These are phyloP conservation scores for Antheraea mylitta DNA, from an alignment of 1,140 invertebrate genomes.

Conservation along the genomic window DNA sequence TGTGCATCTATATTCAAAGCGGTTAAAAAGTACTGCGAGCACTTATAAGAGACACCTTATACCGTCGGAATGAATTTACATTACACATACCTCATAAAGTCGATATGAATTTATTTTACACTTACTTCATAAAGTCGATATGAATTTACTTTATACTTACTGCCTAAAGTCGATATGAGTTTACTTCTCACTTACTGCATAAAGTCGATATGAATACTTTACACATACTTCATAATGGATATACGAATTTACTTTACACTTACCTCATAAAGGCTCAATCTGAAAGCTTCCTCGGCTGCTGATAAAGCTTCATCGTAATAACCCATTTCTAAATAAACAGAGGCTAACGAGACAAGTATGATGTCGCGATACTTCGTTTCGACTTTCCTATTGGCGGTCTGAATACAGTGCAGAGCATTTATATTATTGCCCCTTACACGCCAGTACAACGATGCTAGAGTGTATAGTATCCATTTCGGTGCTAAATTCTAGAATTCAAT, in stretches of 20 bases:
- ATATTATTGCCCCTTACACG: slow-evolving; percentile 81
- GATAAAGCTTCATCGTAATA: slow-evolving; percentile 81
- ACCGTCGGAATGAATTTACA: too few relatives aligned
- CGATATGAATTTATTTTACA: background rate
- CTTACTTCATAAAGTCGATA: slow-evolving; percentile 80
- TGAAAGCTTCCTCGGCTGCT: slow-evolving; percentile 80
- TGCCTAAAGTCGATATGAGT: slow-evolving; percentile 74
- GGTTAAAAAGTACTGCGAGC: too few relatives aligned
- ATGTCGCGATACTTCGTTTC: slow-evolving; percentile 77
- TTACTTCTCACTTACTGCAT: too few relatives aligned
- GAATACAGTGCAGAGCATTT: slow-evolving; percentile 83
- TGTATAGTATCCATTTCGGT: slow-evolving; percentile 83
- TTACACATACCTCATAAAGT: too few relatives aligned
- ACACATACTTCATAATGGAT: too few relatives aligned
- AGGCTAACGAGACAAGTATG: slow-evolving; percentile 81
- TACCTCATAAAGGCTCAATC: slow-evolving; percentile 82
- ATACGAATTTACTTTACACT: slow-evolving; percentile 20
- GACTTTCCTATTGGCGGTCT: slow-evolving; percentile 78
- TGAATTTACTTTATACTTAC: slow-evolving; percentile 46
- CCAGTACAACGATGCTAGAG: slow-evolving; percentile 85
- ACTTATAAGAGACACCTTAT: too few relatives aligned
- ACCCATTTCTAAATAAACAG: slow-evolving; percentile 82
- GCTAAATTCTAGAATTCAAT: slow-evolving; percentile 79
- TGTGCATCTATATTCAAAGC: too few relatives aligned
- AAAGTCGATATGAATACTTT: too few relatives aligned